Evolutionary conservation across 2,797 vertebrate genomes (phyloP).

Genomic region (Pterois miles): DNA sequence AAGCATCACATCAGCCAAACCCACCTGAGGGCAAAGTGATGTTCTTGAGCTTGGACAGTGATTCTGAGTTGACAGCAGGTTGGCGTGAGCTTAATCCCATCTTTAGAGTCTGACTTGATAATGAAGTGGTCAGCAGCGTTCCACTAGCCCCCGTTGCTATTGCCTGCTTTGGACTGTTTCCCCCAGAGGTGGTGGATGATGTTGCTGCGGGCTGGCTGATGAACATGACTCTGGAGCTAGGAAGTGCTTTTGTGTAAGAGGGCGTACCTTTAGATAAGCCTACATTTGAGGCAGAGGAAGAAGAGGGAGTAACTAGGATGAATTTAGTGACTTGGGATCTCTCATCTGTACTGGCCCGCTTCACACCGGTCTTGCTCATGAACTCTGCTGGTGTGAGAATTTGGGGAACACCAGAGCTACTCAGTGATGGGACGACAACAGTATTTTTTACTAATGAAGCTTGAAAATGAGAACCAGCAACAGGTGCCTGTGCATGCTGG

Average conservation of each 20-base stretch:
- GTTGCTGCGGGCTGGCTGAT: conserved; percentile 71
- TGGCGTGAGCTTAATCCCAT: conserved; percentile 86
- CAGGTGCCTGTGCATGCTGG: conserved; percentile 63
- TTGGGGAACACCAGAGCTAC: conserved; percentile 44
- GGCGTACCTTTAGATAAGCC: conserved; percentile 74
- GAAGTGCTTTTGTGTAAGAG: conserved; percentile 66
- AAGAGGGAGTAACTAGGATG: conserved; percentile 85
- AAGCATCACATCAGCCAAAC: conserved; percentile 26
- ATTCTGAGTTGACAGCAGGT: conserved; percentile 78
- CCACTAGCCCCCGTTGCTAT: conserved; percentile 39
- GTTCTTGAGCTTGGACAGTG: conserved; percentile 75
- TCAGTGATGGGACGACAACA: conserved; percentile 63
- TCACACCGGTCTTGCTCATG: conserved; percentile 57
- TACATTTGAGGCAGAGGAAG: conserved; percentile 70
- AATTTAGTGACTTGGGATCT: conserved; percentile 86
- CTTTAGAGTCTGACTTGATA: conserved; percentile 87
- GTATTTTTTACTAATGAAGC: conserved; percentile 66
- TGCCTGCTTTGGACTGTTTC: conserved; percentile 78
- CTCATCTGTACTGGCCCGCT: conserved; percentile 72
- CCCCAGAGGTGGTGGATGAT: conserved; percentile 65
- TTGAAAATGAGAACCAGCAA: conserved; percentile 72
- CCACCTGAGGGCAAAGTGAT: conserved; percentile 79
- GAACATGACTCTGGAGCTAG: conserved; percentile 85
- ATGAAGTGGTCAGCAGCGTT: conserved; percentile 71
- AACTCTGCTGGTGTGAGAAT: conserved; percentile 68